Evolutionary conservation across 1,140 invertebrate genomes (phyloP).

Genomic region (Drosophila tropicalis): DNA sequence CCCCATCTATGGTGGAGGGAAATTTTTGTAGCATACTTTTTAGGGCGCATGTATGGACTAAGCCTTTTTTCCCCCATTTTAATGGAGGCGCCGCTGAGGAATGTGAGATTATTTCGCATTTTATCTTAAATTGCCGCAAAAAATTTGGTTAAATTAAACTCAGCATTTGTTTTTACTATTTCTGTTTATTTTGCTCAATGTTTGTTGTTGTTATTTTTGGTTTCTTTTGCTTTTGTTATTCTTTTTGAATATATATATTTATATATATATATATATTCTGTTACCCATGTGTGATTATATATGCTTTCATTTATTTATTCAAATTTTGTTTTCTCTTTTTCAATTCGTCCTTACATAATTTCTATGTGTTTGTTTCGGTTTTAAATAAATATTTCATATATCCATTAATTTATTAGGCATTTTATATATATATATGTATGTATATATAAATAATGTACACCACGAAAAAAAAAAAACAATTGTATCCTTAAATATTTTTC

Average conservation of each 20-base stretch:
- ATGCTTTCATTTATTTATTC: slow-evolving; percentile 55
- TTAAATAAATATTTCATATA: slow-evolving; percentile 71
- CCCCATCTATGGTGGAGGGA: too few species aligned
- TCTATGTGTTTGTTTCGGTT: slow-evolving; percentile 48
- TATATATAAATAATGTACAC: slow-evolving; percentile 75
- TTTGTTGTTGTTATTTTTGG: slow-evolving; percentile 11
- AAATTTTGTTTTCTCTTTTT: slow-evolving; percentile 36
- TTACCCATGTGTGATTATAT: slow-evolving; percentile 78
- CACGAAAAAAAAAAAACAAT: slow-evolving; percentile 67
- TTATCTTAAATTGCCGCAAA: too few species aligned
- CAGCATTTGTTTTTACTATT: background rate
- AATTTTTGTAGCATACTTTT: too few species aligned
- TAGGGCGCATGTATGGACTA: too few species aligned
- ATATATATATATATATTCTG: slow-evolving; percentile 52
- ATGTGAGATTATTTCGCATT: too few species aligned
- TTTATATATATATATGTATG: slow-evolving; percentile 38
- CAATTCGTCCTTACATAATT: slow-evolving; percentile 67
- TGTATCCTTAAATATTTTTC: slow-evolving; percentile 49
- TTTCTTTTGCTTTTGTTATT: slow-evolving; percentile 11
- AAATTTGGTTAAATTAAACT: too few species aligned
- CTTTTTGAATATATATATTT: slow-evolving; percentile 2
- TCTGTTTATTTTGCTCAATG: slow-evolving; percentile 16
- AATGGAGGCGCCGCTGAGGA: too few species aligned
- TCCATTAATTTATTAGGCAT: slow-evolving; percentile 60
- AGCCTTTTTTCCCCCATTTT: too few species aligned